Evolutionary conservation across 2,888 invertebrate species (phyloP).

Genomic region (Eulithis testata): DNA sequence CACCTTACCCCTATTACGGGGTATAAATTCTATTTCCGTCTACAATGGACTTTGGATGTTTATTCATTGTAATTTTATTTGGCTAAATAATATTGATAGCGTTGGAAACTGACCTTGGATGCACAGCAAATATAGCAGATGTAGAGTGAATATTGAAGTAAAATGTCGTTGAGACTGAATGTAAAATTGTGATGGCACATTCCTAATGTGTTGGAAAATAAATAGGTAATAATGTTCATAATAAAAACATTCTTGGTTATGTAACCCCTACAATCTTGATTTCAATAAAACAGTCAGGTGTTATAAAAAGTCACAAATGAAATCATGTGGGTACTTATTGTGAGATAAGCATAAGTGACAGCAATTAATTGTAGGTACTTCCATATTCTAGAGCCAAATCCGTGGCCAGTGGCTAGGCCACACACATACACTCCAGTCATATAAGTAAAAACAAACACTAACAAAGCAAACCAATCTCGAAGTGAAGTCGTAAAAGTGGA

Average conservation of each 20-base stretch:
- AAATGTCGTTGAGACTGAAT: no score
- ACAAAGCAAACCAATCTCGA: slow-evolving; percentile 58
- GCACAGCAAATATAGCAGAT: slow-evolving; percentile 26
- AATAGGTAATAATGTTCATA: background rate
- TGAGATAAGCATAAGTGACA: no score
- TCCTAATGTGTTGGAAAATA: background rate
- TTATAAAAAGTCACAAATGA: no score
- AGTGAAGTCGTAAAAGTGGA: slow-evolving; percentile 70
- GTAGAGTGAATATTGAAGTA: background rate
- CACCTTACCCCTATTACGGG: slow-evolving; percentile 77
- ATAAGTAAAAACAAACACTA: slow-evolving; percentile 38
- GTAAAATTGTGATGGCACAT: background rate
- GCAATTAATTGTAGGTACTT: background rate
- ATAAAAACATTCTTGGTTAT: background rate
- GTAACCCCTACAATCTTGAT: no score
- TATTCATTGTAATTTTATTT: slow-evolving; percentile 66
- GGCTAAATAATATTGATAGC: slow-evolving; percentile 46
- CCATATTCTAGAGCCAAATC: background rate
- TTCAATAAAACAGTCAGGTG: no score
- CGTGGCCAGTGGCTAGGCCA: slow-evolving; percentile 15
- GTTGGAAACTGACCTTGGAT: slow-evolving; percentile 40
- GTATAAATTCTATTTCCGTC: slow-evolving; percentile 81
- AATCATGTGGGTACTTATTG: no score
- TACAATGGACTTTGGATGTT: slow-evolving; percentile 72
- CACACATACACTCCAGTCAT: slow-evolving; percentile 28